Conservation (phyloP, 37 sponge, comb jelly and placozoan species). For the Ianthella basta region DNA sequence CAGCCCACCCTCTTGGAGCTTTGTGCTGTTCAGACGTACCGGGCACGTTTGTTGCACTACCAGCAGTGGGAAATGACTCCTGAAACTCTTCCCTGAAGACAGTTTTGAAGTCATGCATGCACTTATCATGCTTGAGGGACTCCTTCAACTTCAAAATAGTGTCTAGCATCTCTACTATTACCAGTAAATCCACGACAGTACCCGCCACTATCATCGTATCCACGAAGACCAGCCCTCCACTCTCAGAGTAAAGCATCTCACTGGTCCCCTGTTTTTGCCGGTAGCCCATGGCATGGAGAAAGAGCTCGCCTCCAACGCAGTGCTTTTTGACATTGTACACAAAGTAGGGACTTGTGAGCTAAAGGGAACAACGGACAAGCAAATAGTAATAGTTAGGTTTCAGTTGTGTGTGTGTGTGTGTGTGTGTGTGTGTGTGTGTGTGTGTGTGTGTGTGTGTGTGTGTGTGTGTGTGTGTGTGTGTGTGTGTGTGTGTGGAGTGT, state of each 20-base stretch:
- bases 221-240: not conserved
- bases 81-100: not conserved
- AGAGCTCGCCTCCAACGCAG: not conserved
- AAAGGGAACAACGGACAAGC: not conserved
- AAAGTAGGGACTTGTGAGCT: slow-evolving; percentile 29
- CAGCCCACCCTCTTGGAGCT: too few species aligned
- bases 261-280: too few species aligned
- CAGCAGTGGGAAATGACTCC: not conserved
- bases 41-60: not conserved
- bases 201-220: not conserved
- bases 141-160: not conserved
- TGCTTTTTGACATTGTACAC: slow-evolving; percentile 37
- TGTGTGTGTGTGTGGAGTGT: slow-evolving; percentile 2
- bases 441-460: slow-evolving; percentile 27
- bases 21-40: too few species aligned
- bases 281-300: slow-evolving; percentile 8
- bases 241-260: not conserved
- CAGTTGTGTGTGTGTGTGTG: not conserved
- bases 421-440: slow-evolving; percentile 43
- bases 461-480: slow-evolving; percentile 18
- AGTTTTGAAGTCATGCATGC: not conserved
- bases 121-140: not conserved
- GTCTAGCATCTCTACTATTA: not conserved
- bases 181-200: not conserved
- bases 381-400: not conserved